These are phyloP conservation scores for Oncorhynchus nerka DNA, from an alignment of 2,113 vertebrate species.

Conservation along the genomic window DNA sequence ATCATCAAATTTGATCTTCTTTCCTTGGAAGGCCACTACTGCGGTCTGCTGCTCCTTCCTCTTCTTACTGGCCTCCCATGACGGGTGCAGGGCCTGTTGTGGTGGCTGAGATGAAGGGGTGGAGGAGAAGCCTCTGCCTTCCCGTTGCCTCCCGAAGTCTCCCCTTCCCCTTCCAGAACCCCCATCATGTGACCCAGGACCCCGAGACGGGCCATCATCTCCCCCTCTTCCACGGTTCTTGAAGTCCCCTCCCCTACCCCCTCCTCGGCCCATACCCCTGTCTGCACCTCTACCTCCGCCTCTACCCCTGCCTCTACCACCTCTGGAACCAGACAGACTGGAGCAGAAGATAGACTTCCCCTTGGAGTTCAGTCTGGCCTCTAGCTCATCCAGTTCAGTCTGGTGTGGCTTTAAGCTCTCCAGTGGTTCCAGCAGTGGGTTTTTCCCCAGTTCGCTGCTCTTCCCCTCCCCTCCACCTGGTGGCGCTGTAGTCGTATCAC, in stretches of 20 bases:
- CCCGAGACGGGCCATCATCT: not conserved
- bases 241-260: conserved; percentile 16
- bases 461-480: conserved; percentile 19
- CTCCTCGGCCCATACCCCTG: conserved; percentile 25
- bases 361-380: conserved; percentile 56
- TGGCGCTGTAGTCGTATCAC: conserved; percentile 34
- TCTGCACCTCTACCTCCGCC: conserved; percentile 25
- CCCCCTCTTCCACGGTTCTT: not conserved
- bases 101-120: conserved; percentile 39
- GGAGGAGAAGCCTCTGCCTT: not conserved
- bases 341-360: conserved; percentile 83
- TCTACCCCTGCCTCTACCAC: not conserved
- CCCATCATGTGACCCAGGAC: not conserved
- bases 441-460: conserved; percentile 11
- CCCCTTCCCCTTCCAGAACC: not conserved
- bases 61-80: conserved; percentile 94
- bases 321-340: conserved; percentile 69
- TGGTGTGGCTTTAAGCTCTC: conserved; percentile 27
- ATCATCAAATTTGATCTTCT: conserved; percentile 91
- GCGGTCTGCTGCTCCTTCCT: conserved; percentile 87
- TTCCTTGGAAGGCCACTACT: conserved; percentile 90
- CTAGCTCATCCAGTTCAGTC: conserved; percentile 44
- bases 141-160: not conserved
- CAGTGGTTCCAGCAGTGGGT: not conserved
- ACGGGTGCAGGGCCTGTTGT: conserved; percentile 87